phyloP scores from a whole-genome alignment of 2,113 vertebrate species.

The Pelusios castaneus region DNA sequence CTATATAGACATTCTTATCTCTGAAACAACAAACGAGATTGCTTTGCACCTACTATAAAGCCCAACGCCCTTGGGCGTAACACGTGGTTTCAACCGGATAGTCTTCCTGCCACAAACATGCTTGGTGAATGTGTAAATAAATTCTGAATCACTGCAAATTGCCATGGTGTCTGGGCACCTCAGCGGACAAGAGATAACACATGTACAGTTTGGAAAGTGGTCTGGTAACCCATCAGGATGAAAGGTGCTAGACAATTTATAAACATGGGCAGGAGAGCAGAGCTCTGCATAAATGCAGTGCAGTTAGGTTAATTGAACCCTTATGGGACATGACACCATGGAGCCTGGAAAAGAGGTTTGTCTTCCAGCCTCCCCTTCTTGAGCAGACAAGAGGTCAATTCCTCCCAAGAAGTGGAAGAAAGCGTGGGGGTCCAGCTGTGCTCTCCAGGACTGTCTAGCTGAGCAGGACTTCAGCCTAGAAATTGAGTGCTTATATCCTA shows the following conservation, averaged over 20 bases:
- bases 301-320: not conserved
- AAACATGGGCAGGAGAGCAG: not conserved
- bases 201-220: not conserved
- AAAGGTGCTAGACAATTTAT: not conserved
- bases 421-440: not conserved
- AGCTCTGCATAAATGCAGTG: accelerated
- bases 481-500: accelerated
- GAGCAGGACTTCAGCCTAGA: not conserved
- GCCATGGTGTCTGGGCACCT: not conserved
- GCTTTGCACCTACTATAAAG: not conserved
- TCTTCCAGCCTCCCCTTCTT: not conserved
- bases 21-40: not conserved
- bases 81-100: not conserved
- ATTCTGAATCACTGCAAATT: not conserved
- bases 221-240: accelerated
- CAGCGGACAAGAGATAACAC: not conserved
- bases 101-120: accelerated
- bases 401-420: not conserved
- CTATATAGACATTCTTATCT: accelerated
- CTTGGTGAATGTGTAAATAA: accelerated
- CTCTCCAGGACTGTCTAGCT: not conserved
- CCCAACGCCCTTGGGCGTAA: not conserved
- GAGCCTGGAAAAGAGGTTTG: not conserved
- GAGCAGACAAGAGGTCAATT: not conserved
- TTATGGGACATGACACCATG: not conserved